A percentile compares a stretch with the other conserved stretches of the same genome.
These are phyloP conservation scores for Cathartes aura DNA, from an alignment of 2,113 vertebrate genomes.

Conservation along the genomic window DNA sequence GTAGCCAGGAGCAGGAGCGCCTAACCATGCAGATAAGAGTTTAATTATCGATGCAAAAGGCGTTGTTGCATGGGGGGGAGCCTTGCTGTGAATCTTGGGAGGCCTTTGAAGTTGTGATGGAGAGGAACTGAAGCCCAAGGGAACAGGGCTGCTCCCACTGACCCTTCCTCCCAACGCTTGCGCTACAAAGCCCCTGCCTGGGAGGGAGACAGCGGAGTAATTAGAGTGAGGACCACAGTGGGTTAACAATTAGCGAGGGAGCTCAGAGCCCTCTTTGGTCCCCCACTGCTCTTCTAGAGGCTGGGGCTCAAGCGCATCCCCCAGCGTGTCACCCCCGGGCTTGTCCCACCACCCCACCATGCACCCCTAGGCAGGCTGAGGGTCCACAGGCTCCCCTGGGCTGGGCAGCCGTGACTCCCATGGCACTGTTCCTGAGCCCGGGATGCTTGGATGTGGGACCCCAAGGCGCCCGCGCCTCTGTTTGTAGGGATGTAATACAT, in stretches of 20 bases:
- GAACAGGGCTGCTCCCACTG: conserved; percentile 56
- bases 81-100: conserved; percentile 56
- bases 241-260: conserved; percentile 37
- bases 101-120: conserved; percentile 66
- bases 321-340: accelerated
- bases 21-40: not conserved
- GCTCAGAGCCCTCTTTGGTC: not conserved
- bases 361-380: accelerated
- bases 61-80: not conserved
- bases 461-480: accelerated
- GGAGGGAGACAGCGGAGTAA: not conserved
- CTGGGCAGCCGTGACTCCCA: not conserved
- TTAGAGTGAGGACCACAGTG: not conserved
- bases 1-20: not conserved
- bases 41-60: conserved; percentile 53
- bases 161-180: conserved; percentile 38
- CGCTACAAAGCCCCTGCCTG: conserved; percentile 14
- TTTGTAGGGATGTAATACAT: not conserved
- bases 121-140: conserved; percentile 61
- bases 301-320: not conserved
- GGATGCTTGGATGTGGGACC: not conserved
- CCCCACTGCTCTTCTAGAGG: not conserved
- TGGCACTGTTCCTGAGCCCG: accelerated
- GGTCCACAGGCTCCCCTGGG: not conserved
- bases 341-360: not conserved